These are phyloP conservation scores for Acropternis orthonyx DNA, from an alignment of 2,797 vertebrate genomes.

Conservation along the genomic window DNA sequence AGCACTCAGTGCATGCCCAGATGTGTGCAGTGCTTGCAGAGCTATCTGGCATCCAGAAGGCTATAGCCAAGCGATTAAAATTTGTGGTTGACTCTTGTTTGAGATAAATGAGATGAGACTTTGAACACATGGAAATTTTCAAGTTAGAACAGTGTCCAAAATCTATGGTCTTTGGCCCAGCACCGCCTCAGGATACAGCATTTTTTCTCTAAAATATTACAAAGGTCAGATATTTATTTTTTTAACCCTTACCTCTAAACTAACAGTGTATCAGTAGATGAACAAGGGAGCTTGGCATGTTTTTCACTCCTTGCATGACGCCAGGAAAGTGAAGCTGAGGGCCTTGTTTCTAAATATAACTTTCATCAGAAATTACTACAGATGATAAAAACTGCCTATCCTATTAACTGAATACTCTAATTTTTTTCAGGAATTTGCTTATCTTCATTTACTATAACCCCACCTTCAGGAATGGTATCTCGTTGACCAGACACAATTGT, in stretches of 20 bases:
- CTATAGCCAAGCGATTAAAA: slow-evolving; percentile 43
- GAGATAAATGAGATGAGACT: slow-evolving; percentile 63
- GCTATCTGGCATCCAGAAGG: not conserved
- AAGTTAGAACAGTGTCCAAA: slow-evolving; percentile 58
- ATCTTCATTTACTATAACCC: not conserved
- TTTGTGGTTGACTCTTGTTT: slow-evolving; percentile 40
- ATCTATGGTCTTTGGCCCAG: slow-evolving; percentile 57
- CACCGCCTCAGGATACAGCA: slow-evolving; percentile 19
- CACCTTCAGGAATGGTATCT: not conserved
- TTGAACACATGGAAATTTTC: slow-evolving; percentile 69
- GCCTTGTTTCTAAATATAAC: not conserved
- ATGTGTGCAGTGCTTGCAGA: fast-evolving
- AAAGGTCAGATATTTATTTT: slow-evolving; percentile 30
- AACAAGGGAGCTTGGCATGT: not conserved
- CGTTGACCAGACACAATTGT: not conserved
- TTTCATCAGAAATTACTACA: not conserved
- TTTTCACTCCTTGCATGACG: not conserved
- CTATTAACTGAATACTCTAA: not conserved
- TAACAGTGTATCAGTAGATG: not conserved
- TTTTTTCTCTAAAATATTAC: not conserved
- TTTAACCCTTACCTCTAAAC: slow-evolving; percentile 58
- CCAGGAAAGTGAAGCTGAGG: not conserved
- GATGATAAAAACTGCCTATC: not conserved
- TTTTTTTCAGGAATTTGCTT: slow-evolving; percentile 2
- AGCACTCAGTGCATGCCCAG: not conserved